phyloP scores from a whole-genome alignment of 2,113 vertebrate species.

The Callipepla californica region DNA sequence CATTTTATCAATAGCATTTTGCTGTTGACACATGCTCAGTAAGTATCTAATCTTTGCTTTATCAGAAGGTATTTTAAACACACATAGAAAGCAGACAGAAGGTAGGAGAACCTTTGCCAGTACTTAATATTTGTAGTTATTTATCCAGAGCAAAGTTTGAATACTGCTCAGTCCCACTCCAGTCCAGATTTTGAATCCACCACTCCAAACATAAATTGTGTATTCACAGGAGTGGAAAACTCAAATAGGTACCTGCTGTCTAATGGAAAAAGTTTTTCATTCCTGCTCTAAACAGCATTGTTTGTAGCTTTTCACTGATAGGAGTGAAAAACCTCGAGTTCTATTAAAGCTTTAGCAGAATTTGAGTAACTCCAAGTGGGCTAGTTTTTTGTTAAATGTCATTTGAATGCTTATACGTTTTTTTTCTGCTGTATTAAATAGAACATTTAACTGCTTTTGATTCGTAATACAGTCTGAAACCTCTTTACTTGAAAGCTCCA shows the following conservation, averaged over 20 bases:
- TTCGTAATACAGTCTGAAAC: constrained; percentile 34
- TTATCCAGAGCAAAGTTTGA: background rate
- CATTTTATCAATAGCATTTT: background rate
- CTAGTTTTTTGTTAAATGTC: constrained; percentile 24
- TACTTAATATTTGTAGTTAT: background rate
- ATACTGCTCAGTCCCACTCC: background rate
- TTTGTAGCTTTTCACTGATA: constrained; percentile 10
- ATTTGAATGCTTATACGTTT: constrained; percentile 1
- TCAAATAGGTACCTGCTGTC: background rate
- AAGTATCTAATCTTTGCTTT: constrained; percentile 9
- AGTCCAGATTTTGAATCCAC: constrained; percentile 25
- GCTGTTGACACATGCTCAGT: background rate
- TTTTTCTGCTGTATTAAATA: constrained; percentile 28
- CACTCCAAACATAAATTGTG: constrained; percentile 13
- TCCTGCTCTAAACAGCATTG: background rate
- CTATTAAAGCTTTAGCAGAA: constrained; percentile 2
- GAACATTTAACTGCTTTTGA: constrained; percentile 41
- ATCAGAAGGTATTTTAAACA: constrained; percentile 12
- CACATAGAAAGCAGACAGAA: background rate
- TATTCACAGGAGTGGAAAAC: constrained; percentile 23
- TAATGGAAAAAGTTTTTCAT: constrained; percentile 36
- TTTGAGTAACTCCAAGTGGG: background rate
- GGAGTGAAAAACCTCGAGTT: background rate
- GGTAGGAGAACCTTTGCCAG: background rate
- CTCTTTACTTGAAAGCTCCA: constrained; percentile 40